Evolutionary conservation across 2,113 vertebrate genomes (phyloP), one percentile per base, ranked within the genome.

Genomic region (Agelaius tricolor): DNA sequence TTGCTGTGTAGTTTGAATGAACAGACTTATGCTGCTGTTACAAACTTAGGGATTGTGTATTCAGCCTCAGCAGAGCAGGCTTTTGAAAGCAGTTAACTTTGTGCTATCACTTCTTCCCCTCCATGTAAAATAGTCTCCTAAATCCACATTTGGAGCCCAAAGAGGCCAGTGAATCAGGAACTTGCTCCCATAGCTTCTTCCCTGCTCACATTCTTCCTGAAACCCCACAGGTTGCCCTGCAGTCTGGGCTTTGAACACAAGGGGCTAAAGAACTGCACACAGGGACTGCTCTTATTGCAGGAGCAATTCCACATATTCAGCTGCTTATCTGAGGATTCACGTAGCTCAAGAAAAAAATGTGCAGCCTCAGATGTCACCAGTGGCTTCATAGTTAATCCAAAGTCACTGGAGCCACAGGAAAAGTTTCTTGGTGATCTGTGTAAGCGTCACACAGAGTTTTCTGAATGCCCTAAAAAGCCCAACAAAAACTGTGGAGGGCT

Each of bases 11-110:
- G 33, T 57, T 41, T 74, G 68, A 88, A 84, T n/a, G 13, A 83
- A 18, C 26, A 88, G 58, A 43, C 1, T 4, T 43, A 19, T 0
- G 1, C 49, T 22, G 15, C 44, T 22, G 2, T 73, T 43, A 22
- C 1, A 2, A 74, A 69, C 39, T 47, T 74, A 65, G 6, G 14
- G 22, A 66, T 0, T 20, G 10, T 22, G 22, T 49, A 28, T 76
- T 75, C 27, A 31, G 49, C 41, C 37, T 81, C 52, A 74, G 43
- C 72, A 54, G 63, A 77, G 33, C 44, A 71, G 30, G 43, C 49
- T 90, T 96, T 84, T 84, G 30, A 75, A 90, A 89, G 37, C 27
- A 39, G 18, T 84, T 71, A 84, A 22, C 6, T 9, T 84, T 68
- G 31, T 65, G 47, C 11, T 95, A 46, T 10, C 4, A 57, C 46